phyloP scores from a whole-genome alignment of 1,140 invertebrate genomes.

The Sycophila sp. region DNA sequence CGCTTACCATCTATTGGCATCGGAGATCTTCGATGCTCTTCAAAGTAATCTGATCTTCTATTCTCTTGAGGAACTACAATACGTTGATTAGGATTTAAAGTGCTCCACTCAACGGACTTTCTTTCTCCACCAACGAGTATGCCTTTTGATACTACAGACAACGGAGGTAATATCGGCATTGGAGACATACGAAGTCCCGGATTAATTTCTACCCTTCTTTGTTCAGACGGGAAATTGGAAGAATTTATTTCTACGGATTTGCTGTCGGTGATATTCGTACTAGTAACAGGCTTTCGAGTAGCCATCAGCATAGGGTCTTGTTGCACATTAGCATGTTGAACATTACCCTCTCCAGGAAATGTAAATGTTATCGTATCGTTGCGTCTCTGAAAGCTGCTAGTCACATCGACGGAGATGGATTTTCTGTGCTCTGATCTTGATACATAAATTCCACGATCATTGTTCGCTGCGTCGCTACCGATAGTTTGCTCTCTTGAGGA shows the following conservation, averaged over 20 bases:
- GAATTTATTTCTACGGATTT: conserved; percentile 53
- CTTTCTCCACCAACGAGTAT: conserved; percentile 43
- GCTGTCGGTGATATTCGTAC: conserved; percentile 51
- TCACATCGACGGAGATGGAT: conserved; percentile 58
- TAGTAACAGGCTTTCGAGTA: conserved; percentile 45
- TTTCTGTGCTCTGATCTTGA: conserved; percentile 59
- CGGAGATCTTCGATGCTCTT: conserved; percentile 63
- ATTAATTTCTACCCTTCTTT: conserved; percentile 50
- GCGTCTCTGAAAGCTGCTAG: conserved; percentile 53
- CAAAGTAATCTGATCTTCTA: conserved; percentile 61
- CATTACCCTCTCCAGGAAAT: conserved; percentile 54
- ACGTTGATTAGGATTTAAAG: conserved; percentile 59
- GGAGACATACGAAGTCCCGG: conserved; percentile 55
- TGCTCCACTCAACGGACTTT: conserved; percentile 58
- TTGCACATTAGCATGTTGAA: conserved; percentile 33
- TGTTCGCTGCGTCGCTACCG: conserved; percentile 41
- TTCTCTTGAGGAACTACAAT: conserved; percentile 54
- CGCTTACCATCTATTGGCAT: conserved; percentile 60
- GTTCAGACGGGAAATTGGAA: conserved; percentile 50
- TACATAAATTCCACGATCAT: conserved; percentile 55
- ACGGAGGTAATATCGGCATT: conserved; percentile 44
- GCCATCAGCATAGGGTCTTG: conserved; percentile 36
- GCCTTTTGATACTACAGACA: conserved; percentile 12
- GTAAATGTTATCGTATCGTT: conserved; percentile 62
- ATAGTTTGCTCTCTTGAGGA: conserved; percentile 42